Percentiles rank a stretch among this genome's conserved stretches.
These are phyloP conservation scores for Paracanthobrama guichenoti DNA, from an alignment of 2,113 vertebrate species.

Conservation along the genomic window DNA sequence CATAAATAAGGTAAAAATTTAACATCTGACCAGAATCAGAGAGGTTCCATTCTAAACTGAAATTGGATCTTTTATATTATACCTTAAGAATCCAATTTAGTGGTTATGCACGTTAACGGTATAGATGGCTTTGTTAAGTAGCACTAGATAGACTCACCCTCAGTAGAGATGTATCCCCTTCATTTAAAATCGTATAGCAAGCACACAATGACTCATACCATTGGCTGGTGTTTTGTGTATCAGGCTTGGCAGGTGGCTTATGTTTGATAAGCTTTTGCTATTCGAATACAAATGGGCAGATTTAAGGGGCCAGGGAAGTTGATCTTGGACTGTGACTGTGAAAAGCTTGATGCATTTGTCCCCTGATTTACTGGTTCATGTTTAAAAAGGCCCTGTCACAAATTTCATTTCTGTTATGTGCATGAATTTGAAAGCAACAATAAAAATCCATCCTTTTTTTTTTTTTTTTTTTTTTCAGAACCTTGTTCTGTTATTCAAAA, in stretches of 20 bases:
- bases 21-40: constrained; percentile 39
- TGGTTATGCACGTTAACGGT: constrained; percentile 32
- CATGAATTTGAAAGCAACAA: not conserved
- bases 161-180: constrained; percentile 7
- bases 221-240: constrained; percentile 14
- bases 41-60: constrained; percentile 38
- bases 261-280: constrained; percentile 14
- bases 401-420: not conserved
- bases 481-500: not conserved
- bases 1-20: constrained; percentile 48
- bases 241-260: constrained; percentile 16
- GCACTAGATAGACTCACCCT: not conserved
- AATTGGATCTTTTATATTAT: constrained; percentile 52
- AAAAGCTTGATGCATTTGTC: not conserved
- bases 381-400: not conserved
- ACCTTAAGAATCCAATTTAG: constrained; percentile 32
- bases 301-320: constrained; percentile 23
- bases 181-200: constrained; percentile 9
- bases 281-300: constrained; percentile 23
- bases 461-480: not conserved
- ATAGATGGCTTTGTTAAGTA: constrained; percentile 23
- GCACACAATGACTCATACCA: not conserved
- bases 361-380: not conserved
- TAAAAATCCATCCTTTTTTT: not conserved
- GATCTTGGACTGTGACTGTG: constrained; percentile 21